Conservation (phyloP, 1,140 invertebrate genomes). For the Stenopsyche tienmushanensis region DNA sequence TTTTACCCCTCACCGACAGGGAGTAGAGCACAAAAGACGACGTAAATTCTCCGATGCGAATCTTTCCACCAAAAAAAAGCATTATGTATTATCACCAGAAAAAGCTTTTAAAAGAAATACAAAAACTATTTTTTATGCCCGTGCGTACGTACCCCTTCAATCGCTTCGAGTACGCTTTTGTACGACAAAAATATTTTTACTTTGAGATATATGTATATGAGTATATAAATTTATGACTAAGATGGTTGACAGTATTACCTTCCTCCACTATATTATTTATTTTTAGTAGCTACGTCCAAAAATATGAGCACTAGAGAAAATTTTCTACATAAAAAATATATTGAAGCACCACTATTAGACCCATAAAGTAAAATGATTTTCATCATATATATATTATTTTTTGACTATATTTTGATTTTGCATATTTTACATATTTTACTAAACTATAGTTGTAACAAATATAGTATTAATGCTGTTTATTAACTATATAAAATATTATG, state of each 20-base stretch:
- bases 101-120: conserved; percentile 19
- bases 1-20: neutral
- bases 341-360: too few species aligned
- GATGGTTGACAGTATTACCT: too few species aligned
- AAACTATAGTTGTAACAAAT: neutral
- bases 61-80: conserved; percentile 14
- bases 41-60: conserved; percentile 8
- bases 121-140: neutral
- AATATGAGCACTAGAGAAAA: too few species aligned
- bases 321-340: too few species aligned
- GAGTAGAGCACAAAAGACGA: conserved; percentile 16
- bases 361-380: too few species aligned
- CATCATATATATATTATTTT: too few species aligned
- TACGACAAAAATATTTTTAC: neutral
- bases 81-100: conserved; percentile 28
- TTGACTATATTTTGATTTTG: neutral
- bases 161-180: conserved; percentile 5
- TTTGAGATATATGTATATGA: neutral
- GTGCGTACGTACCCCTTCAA: too few species aligned
- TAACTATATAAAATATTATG: too few species aligned
- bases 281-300: too few species aligned
- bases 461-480: too few species aligned
- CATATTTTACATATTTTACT: neutral
- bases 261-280: too few species aligned
- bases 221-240: too few species aligned